phyloP scores from a whole-genome alignment of 37 sponge, comb jelly and placozoan species.

The Lycopodina hypogea region DNA sequence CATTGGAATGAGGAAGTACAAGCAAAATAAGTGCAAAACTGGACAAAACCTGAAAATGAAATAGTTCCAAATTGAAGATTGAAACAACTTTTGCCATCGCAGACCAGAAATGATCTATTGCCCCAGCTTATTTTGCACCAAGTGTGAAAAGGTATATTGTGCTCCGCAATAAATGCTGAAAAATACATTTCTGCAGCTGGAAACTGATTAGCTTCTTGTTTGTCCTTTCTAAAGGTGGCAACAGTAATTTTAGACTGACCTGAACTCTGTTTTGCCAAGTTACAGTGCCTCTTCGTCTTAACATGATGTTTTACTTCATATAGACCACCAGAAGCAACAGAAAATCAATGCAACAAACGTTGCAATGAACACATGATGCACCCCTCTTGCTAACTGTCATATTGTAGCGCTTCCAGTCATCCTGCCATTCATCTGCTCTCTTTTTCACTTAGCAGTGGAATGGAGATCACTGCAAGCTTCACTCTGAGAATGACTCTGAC shows the following conservation, averaged over 20 bases:
- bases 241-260: background rate
- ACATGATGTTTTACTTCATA: slow-evolving; percentile 49
- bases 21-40: slow-evolving; percentile 19
- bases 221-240: background rate
- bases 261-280: background rate
- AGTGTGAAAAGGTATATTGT: background rate
- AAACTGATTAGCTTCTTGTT: too few relatives aligned
- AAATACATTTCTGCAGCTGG: slow-evolving; percentile 12
- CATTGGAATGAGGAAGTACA: slow-evolving; percentile 38
- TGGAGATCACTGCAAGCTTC: too few relatives aligned
- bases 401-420: slow-evolving; percentile 28
- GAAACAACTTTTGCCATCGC: slow-evolving; percentile 21
- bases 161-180: background rate
- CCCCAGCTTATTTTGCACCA: slow-evolving; percentile 12
- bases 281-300: slow-evolving; percentile 31
- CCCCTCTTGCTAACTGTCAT: slow-evolving; percentile 32
- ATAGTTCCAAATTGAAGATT: background rate
- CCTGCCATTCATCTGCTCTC: slow-evolving; percentile 26
- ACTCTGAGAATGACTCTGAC: too few relatives aligned
- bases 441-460: background rate
- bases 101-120: slow-evolving; percentile 43
- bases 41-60: slow-evolving; percentile 26
- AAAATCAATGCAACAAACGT: slow-evolving; percentile 27
- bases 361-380: slow-evolving; percentile 29
- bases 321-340: slow-evolving; percentile 37